These are phyloP conservation scores for Enteromius trimaculatus DNA, from an alignment of 2,797 vertebrate genomes.

Conservation along the genomic window DNA sequence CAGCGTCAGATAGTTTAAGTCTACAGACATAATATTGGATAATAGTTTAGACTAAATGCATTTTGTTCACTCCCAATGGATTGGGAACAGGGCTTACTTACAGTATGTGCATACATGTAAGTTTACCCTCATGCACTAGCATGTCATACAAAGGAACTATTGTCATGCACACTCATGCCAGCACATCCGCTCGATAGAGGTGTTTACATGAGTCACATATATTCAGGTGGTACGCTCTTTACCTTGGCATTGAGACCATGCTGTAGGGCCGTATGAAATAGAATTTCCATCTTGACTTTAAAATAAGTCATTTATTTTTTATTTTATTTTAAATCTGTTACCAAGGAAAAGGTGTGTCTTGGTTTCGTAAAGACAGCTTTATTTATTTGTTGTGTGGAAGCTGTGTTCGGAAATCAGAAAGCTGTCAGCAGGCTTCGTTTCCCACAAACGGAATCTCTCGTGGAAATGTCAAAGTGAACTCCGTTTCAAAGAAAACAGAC, in stretches of 20 bases:
- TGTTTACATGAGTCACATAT: slow-evolving; percentile 42
- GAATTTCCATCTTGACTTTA: slow-evolving; percentile 49
- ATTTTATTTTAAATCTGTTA: slow-evolving; percentile 56
- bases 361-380: slow-evolving; percentile 44
- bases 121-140: not conserved
- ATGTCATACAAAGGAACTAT: not conserved
- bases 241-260: slow-evolving; percentile 52
- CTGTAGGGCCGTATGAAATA: slow-evolving; percentile 20
- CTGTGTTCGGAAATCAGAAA: slow-evolving; percentile 59
- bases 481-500: slow-evolving; percentile 32
- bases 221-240: slow-evolving; percentile 41
- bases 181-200: not conserved
- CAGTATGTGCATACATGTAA: not conserved
- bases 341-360: slow-evolving; percentile 49
- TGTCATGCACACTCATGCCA: not conserved
- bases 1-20: not conserved
- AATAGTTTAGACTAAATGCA: not conserved
- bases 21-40: not conserved
- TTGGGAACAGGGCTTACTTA: not conserved
- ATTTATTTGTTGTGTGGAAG: slow-evolving; percentile 64
- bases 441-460: slow-evolving; percentile 63
- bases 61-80: not conserved
- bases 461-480: slow-evolving; percentile 56
- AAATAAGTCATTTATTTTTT: slow-evolving; percentile 45
- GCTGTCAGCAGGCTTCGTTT: slow-evolving; percentile 65